Conservation (phyloP, 2,888 invertebrate genomes). For the Thalpophila matura region DNA sequence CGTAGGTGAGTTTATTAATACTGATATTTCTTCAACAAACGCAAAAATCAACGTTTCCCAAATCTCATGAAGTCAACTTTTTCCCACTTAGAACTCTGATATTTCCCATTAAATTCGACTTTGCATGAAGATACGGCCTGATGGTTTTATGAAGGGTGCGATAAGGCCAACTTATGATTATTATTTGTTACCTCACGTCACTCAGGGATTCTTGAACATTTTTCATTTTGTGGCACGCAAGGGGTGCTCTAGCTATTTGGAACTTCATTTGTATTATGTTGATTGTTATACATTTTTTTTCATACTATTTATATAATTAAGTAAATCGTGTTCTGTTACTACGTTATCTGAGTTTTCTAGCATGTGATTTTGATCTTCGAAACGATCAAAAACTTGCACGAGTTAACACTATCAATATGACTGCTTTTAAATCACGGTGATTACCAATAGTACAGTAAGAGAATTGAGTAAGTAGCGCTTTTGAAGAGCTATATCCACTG, state of each 20-base stretch:
- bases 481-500: too few relatives aligned
- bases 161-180: conserved; percentile 62
- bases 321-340: not conserved
- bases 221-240: conserved; percentile 57
- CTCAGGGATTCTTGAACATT: conserved; percentile 46
- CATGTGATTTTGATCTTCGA: too few relatives aligned
- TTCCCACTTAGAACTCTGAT: conserved; percentile 29
- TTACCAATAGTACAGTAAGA: too few relatives aligned
- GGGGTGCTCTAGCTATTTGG: conserved; percentile 14
- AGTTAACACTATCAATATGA: too few relatives aligned
- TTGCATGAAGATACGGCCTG: conserved; percentile 59
- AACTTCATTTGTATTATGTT: conserved; percentile 23
- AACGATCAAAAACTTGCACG: too few relatives aligned
- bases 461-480: too few relatives aligned
- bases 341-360: not conserved
- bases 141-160: conserved; percentile 61
- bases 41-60: conserved; percentile 15
- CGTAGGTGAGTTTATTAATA: not conserved
- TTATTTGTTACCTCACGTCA: conserved; percentile 62
- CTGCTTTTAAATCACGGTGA: too few relatives aligned
- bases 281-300: conserved; percentile 3
- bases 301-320: not conserved
- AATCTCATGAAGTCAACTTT: conserved; percentile 41
- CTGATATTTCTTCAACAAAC: conserved; percentile 15
- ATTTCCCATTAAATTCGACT: conserved; percentile 63